Conservation (phyloP, 2,113 vertebrate genomes). For the Suricata suricatta region DNA sequence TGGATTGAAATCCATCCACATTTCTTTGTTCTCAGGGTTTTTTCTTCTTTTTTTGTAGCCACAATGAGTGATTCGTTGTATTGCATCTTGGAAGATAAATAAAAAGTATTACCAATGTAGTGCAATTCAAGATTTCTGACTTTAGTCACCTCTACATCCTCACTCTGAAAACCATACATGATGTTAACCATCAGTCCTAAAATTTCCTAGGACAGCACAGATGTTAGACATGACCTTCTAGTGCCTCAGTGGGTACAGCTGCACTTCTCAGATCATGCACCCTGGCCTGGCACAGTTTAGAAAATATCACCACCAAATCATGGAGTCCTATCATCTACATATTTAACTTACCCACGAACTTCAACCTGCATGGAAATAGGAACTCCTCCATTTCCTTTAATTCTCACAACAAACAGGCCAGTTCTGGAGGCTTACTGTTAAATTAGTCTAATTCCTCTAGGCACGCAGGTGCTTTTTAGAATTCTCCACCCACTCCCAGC, state of each 20-base stretch:
- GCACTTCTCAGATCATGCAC: not conserved
- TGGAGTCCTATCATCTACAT: not conserved
- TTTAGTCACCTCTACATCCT: not conserved
- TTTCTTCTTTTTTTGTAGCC: constrained; percentile 56
- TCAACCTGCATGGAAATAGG: not conserved
- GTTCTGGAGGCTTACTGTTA: not conserved
- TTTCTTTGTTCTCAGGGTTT: constrained; percentile 67
- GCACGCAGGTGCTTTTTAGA: not conserved
- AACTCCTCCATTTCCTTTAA: not conserved
- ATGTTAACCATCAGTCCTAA: not conserved
- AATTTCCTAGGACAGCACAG: not conserved
- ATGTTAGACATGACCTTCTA: not conserved
- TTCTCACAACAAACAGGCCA: not conserved
- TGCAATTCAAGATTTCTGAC: not conserved
- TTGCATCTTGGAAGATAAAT: constrained; percentile 61
- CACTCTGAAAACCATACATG: not conserved
- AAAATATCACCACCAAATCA: not conserved
- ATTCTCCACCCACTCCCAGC: not conserved
- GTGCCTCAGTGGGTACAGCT: no score
- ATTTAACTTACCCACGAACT: not conserved
- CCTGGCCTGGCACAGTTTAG: not conserved
- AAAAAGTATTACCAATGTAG: not conserved
- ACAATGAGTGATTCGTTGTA: constrained; percentile 67
- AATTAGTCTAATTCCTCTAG: not conserved
- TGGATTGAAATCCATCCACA: constrained; percentile 69